These are phyloP conservation scores for Lepeophtheirus salmonis DNA, from an alignment of 1,140 invertebrate genomes.

Conservation along the genomic window DNA sequence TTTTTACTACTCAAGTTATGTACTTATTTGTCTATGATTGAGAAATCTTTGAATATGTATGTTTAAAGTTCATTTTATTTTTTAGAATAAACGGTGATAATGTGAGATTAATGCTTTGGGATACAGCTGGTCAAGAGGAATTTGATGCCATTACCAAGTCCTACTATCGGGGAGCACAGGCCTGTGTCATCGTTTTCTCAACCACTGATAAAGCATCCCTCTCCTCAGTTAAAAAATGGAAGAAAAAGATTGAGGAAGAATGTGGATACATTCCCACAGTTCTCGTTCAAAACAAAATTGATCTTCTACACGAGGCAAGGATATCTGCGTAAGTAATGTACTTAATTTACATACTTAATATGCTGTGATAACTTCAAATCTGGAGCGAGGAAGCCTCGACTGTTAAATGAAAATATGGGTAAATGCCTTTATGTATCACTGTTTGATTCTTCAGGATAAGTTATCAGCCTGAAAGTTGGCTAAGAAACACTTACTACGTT, in stretches of 20 bases:
- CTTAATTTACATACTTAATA: neutral
- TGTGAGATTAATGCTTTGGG: constrained; percentile 88
- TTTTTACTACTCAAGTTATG: no score
- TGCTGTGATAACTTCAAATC: no score
- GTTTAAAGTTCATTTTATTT: constrained; percentile 19
- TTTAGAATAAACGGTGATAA: constrained; percentile 70
- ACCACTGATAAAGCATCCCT: constrained; percentile 85
- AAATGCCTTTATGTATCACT: no score
- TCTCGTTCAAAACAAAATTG: constrained; percentile 92
- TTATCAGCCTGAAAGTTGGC: no score
- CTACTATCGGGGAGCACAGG: constrained; percentile 89
- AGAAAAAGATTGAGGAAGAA: constrained; percentile 70
- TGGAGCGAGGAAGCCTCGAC: no score
- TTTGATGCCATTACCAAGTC: constrained; percentile 95
- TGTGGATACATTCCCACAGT: constrained; percentile 88
- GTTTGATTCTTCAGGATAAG: no score
- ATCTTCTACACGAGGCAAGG: constrained; percentile 74
- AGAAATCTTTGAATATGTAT: neutral
- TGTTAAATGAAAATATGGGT: no score
- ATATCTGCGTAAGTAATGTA: constrained; percentile 54
- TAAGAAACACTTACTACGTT: no score
- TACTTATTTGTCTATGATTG: no score
- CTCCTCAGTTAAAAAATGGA: constrained; percentile 29
- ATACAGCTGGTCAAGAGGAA: constrained; percentile 87
- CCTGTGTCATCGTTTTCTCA: constrained; percentile 83